These are phyloP conservation scores for Eupeodes corollae DNA, from an alignment of 1,140 invertebrate genomes.

Conservation along the genomic window DNA sequence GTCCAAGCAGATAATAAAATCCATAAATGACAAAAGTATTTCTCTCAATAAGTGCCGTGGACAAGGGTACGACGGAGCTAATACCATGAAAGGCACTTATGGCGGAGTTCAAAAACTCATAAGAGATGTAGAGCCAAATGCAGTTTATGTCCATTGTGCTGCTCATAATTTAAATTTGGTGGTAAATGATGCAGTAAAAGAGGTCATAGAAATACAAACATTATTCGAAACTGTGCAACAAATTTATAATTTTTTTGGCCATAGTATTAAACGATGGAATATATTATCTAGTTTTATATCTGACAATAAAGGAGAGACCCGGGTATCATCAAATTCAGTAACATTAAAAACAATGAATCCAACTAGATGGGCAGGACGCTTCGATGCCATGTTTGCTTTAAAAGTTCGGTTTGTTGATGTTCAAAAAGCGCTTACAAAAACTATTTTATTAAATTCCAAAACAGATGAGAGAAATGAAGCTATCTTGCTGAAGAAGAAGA, in stretches of 20 bases:
- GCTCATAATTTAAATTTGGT: conserved; percentile 28
- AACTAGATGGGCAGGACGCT: conserved; percentile 10
- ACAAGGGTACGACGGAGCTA: conserved; percentile 23
- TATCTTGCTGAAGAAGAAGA: conserved; percentile 11
- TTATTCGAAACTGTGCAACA: conserved; percentile 8
- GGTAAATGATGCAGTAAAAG: too few relatives aligned
- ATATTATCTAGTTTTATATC: too few relatives aligned
- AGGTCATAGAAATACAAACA: conserved; percentile 12
- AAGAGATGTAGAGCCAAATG: conserved; percentile 13
- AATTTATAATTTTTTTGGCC: too few relatives aligned
- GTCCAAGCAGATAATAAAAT: too few relatives aligned
- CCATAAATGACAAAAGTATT: conserved; percentile 16
- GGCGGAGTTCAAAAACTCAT: conserved; percentile 15
- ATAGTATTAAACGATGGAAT: too few relatives aligned
- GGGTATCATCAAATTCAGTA: conserved; percentile 8
- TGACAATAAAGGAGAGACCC: not conserved
- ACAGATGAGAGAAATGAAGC: conserved; percentile 9
- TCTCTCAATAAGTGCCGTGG: conserved; percentile 18
- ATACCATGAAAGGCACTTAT: conserved; percentile 23
- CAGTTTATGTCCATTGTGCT: conserved; percentile 19
- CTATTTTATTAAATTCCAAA: conserved; percentile 13
- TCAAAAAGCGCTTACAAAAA: conserved; percentile 13
- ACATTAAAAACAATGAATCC: conserved; percentile 9
- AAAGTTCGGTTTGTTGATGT: conserved; percentile 8
- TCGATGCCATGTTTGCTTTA: conserved; percentile 7